Evolutionary conservation across 2,888 invertebrate species (phyloP), one percentile per base, ranked within the genome.

Genomic region (Psylliodes chrysocephalus): DNA sequence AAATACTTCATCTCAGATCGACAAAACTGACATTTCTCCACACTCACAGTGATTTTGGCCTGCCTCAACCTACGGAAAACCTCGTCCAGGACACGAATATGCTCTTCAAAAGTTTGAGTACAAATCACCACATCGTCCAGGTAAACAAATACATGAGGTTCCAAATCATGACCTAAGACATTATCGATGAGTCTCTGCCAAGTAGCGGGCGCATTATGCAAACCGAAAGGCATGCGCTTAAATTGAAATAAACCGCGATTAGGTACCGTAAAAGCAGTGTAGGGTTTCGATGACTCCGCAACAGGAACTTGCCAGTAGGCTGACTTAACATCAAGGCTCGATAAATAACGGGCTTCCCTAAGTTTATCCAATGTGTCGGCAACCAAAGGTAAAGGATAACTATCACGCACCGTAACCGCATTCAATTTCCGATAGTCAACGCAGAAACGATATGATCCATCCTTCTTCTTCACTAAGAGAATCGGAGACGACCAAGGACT

Each of bases 401-500:
- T 55, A 57, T 65, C 62, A 35, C 59, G 52, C 25, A 35, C 49
- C 12, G 63, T 60, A 3, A 73, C 62, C 0, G 52, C 59, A 44
- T 77, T 76, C 10, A 73, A 47, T 42, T 62, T 49, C 6, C 68
- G 61, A 60, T 60, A 73, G 44, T 76, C 71, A 0, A 74, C n/a
- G n/a, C n/a, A n/a, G n/a, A n/a, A n/a, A n/a, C n/a, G n/a, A n/a
- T n/a, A n/a, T n/a, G n/a, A n/a, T 64, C 15, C 71, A 73, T 25
- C 7, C 7, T 25, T 25, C 25, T 5, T 25, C 3, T 25, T 7
- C 7, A 25, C 25, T 25, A 15, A 33, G 38, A 28, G 0, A 8
- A 40, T 7, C 10, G 10, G 1, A 17, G 40, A 15, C n/a, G 40
- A 80, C 77, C 77, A 82, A 0, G 80, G 78, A 35, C 71, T 72